phyloP scores from a whole-genome alignment of 2,888 invertebrate species.

The Xanthorhoe spadicearia region DNA sequence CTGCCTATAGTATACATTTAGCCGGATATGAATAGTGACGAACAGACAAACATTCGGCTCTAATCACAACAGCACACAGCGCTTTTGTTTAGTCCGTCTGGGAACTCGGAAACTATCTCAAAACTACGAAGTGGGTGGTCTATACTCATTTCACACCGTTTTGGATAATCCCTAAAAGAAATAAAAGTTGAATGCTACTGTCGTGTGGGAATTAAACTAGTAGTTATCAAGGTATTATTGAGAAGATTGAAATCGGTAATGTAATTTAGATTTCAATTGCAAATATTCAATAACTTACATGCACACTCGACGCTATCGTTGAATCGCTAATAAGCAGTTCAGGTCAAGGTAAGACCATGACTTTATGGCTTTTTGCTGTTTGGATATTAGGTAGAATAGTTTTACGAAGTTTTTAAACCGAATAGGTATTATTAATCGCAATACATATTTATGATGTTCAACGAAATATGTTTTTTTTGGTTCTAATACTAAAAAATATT shows the following conservation, averaged over 20 bases:
- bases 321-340: slow-evolving; percentile 3
- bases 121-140: slow-evolving; percentile 77
- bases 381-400: too few relatives aligned
- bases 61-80: slow-evolving; percentile 81
- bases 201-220: slow-evolving; percentile 5
- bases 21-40: slow-evolving; percentile 71
- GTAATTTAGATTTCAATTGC: not conserved
- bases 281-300: not conserved
- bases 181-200: slow-evolving; percentile 4
- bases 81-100: slow-evolving; percentile 77
- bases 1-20: slow-evolving; percentile 32
- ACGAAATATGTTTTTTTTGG: too few relatives aligned
- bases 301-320: not conserved
- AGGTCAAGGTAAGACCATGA: too few relatives aligned
- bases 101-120: slow-evolving; percentile 66
- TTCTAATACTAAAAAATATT: too few relatives aligned
- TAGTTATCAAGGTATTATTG: slow-evolving; percentile 15
- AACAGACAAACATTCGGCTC: slow-evolving; percentile 70
- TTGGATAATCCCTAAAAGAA: slow-evolving; percentile 31
- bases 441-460: too few relatives aligned
- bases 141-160: slow-evolving; percentile 38
- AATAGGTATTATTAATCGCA: too few relatives aligned
- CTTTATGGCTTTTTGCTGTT: too few relatives aligned
- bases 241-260: slow-evolving; percentile 19
- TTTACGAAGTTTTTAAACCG: too few relatives aligned